These are phyloP conservation scores for Elegia similella DNA, from an alignment of 2,888 invertebrate species.

Conservation along the genomic window DNA sequence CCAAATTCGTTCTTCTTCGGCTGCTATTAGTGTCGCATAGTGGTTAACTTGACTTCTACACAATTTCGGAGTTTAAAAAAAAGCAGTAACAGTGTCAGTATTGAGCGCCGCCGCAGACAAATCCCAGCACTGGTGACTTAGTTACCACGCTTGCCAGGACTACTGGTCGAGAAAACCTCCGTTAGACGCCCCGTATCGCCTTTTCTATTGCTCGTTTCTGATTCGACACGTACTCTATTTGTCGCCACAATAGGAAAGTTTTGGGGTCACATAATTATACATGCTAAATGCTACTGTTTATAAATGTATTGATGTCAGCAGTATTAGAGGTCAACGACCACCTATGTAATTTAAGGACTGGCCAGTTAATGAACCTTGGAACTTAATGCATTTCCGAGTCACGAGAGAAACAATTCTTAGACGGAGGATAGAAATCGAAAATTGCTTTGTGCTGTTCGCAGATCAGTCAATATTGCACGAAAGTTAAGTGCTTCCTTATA, in stretches of 20 bases:
- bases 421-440: slow-evolving; percentile 4
- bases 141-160: slow-evolving; percentile 35
- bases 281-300: slow-evolving; percentile 49
- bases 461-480: neutral
- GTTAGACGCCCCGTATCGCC: slow-evolving; percentile 74
- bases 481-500: neutral
- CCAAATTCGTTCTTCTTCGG: too few species aligned
- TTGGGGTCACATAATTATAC: slow-evolving; percentile 68
- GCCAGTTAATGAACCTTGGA: slow-evolving; percentile 4
- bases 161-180: slow-evolving; percentile 44
- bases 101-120: slow-evolving; percentile 27
- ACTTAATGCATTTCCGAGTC: slow-evolving; percentile 11
- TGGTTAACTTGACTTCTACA: too few species aligned
- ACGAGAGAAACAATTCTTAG: slow-evolving; percentile 3
- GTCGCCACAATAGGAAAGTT: slow-evolving; percentile 65
- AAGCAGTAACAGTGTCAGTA: too few species aligned
- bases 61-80: too few species aligned
- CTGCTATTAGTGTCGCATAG: too few species aligned
- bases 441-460: neutral
- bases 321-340: slow-evolving; percentile 59
- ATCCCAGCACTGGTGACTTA: slow-evolving; percentile 49
- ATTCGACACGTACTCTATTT: slow-evolving; percentile 75
- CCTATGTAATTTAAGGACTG: slow-evolving; percentile 20
- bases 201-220: slow-evolving; percentile 66
- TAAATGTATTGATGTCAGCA: slow-evolving; percentile 68